Conservation (phyloP, 2,113 vertebrate genomes). For the Nycticryphes semicollaris region DNA sequence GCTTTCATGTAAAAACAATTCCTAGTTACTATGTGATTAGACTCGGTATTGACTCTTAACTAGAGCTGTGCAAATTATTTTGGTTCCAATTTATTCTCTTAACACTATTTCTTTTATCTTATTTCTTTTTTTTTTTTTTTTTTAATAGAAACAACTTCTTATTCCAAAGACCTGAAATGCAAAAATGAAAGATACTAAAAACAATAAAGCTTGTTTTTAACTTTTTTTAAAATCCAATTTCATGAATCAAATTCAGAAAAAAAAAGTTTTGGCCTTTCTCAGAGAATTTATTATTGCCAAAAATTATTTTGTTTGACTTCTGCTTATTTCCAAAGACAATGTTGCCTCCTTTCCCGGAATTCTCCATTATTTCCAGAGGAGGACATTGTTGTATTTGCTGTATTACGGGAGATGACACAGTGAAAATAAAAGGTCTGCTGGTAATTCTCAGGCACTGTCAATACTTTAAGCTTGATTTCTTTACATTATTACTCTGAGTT, state of each 20-base stretch:
- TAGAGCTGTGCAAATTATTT: not conserved
- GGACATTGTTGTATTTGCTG: not conserved
- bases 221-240: too few species aligned
- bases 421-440: conserved; percentile 9
- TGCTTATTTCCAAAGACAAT: not conserved
- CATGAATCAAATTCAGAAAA: not conserved
- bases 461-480: not conserved
- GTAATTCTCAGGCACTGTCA: not conserved
- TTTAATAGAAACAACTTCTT: not conserved
- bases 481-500: not conserved
- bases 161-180: not conserved
- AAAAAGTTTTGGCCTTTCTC: not conserved
- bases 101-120: not conserved
- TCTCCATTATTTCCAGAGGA: conserved; percentile 44
- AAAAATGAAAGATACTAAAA: not conserved
- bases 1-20: conserved; percentile 52
- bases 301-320: not conserved
- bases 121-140: not conserved
- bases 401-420: conserved; percentile 8
- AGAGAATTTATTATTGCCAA: not conserved
- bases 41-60: conserved; percentile 37
- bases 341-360: not conserved
- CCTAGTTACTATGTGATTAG: conserved; percentile 32
- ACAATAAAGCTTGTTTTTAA: not conserved
- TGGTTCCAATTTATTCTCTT: not conserved